These are phyloP conservation scores for Australoheros facetus DNA, from an alignment of 2,797 vertebrate species.

Conservation along the genomic window DNA sequence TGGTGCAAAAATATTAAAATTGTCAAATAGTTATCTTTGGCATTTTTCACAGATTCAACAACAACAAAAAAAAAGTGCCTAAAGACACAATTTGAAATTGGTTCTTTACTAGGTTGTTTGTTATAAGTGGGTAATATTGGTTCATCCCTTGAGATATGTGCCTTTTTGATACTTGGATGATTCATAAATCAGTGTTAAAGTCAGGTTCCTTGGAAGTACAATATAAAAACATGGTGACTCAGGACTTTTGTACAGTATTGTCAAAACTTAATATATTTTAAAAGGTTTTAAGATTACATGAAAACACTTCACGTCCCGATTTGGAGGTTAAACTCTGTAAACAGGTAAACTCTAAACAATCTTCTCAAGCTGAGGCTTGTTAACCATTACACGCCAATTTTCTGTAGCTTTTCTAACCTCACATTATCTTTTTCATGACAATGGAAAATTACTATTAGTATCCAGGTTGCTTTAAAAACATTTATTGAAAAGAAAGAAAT, in stretches of 20 bases:
- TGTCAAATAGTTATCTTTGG: fast-evolving
- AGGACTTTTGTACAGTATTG: background rate
- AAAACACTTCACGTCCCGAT: background rate
- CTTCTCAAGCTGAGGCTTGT: background rate
- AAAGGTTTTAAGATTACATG: background rate
- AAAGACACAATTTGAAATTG: background rate
- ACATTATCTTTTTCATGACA: background rate
- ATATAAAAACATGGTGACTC: background rate
- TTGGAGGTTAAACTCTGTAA: background rate
- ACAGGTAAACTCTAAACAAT: background rate
- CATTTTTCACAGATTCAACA: background rate
- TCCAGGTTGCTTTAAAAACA: constrained; percentile 48
- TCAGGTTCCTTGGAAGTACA: background rate
- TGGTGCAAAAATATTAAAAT: background rate
- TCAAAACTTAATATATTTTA: background rate
- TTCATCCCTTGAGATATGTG: background rate
- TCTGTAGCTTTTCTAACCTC: background rate
- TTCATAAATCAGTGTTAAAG: background rate
- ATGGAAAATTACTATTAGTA: background rate
- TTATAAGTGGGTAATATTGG: background rate
- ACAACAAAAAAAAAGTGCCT: background rate
- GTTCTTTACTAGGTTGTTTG: background rate
- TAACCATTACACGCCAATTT: background rate
- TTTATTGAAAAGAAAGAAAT: constrained; percentile 78
- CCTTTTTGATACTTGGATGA: background rate